Conservation (phyloP, 2,888 invertebrate species). For the Agrypnus murinus region DNA sequence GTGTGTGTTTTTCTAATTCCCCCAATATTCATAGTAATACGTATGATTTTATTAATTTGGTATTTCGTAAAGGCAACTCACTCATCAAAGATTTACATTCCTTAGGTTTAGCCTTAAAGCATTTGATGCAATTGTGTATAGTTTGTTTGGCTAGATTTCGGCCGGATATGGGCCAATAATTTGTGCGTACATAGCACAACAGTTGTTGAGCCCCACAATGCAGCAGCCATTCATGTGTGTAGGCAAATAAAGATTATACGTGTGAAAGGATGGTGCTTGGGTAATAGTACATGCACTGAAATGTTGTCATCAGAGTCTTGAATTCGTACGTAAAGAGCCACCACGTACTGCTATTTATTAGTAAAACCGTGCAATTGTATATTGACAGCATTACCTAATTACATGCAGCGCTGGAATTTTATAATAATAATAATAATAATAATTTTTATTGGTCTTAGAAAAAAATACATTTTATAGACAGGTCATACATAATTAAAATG, state of each 20-base stretch:
- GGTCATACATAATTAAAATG: too few relatives aligned
- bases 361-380: slow-evolving; percentile 13
- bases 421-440: too few relatives aligned
- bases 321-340: neutral
- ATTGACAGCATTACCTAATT: neutral
- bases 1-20: too few relatives aligned
- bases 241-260: slow-evolving; percentile 41
- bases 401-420: neutral
- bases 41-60: slow-evolving; percentile 42
- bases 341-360: neutral
- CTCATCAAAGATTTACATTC: slow-evolving; percentile 13
- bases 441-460: too few relatives aligned
- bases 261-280: slow-evolving; percentile 44
- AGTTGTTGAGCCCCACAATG: slow-evolving; percentile 54
- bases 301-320: neutral
- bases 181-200: slow-evolving; percentile 43
- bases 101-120: slow-evolving; percentile 39
- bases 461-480: too few relatives aligned
- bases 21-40: too few relatives aligned
- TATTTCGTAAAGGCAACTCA: slow-evolving; percentile 36
- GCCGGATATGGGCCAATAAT: slow-evolving; percentile 57
- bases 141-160: slow-evolving; percentile 9
- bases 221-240: slow-evolving; percentile 37
- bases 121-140: slow-evolving; percentile 24
- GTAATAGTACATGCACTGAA: slow-evolving; percentile 12